Conservation (phyloP, 2,888 invertebrate genomes). For the Orgyia antiqua region DNA sequence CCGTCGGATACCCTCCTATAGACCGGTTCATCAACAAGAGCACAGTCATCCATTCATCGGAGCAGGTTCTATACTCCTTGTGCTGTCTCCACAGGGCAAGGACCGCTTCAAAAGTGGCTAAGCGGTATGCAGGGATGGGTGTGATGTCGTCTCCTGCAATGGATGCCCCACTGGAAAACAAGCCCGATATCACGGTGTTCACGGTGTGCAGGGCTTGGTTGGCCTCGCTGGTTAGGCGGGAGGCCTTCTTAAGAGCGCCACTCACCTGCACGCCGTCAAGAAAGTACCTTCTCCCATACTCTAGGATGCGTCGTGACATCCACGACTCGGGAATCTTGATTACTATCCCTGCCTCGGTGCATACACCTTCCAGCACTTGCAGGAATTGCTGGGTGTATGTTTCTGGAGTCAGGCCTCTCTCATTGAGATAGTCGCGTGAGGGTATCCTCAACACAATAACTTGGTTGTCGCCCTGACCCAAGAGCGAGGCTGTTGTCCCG, state of each 20-base stretch:
- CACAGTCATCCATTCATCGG: background rate
- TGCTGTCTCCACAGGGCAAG: background rate
- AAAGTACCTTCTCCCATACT: constrained; percentile 1
- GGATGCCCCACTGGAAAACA: background rate
- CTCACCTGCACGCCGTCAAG: background rate
- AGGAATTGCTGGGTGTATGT: background rate
- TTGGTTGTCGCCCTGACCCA: constrained; percentile 1
- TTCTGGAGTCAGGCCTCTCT: background rate
- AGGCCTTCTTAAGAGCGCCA: background rate
- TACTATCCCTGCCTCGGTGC: background rate
- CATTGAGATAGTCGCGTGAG: background rate
- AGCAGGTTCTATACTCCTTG: background rate
- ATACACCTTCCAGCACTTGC: background rate
- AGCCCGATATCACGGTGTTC: background rate
- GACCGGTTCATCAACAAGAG: background rate
- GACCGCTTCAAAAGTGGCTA: background rate
- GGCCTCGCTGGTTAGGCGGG: background rate
- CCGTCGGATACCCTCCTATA: background rate
- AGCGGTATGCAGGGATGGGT: background rate
- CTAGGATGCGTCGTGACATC: background rate
- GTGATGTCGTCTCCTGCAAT: background rate
- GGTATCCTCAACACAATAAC: background rate
- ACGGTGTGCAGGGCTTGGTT: background rate
- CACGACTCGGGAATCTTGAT: background rate
- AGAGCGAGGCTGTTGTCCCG: background rate